Evolutionary conservation across 2,888 invertebrate genomes (phyloP).

Genomic region (Leptarthrus brevirostris): DNA sequence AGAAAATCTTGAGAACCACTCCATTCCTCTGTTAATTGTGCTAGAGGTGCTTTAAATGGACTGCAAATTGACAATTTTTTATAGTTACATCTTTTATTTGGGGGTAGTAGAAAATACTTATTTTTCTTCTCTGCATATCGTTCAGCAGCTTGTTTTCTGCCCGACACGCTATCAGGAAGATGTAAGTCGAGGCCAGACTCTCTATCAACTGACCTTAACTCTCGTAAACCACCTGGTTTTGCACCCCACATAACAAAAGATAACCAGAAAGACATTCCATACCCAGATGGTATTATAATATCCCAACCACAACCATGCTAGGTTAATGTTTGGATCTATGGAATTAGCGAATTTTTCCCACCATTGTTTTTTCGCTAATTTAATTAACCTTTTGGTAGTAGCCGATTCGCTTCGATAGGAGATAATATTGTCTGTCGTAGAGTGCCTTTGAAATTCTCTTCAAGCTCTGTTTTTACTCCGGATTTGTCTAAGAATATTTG

Average conservation of each 20-base stretch:
- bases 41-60: slow-evolving; percentile 85
- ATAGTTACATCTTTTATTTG: slow-evolving; percentile 87
- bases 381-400: too few species aligned
- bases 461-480: too few species aligned
- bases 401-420: too few species aligned
- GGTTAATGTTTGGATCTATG: too few species aligned
- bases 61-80: slow-evolving; percentile 79
- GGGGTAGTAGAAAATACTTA: slow-evolving; percentile 79
- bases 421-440: too few species aligned
- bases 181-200: slow-evolving; percentile 76
- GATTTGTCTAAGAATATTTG: too few species aligned
- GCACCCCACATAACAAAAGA: slow-evolving; percentile 85
- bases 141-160: slow-evolving; percentile 70
- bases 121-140: slow-evolving; percentile 69
- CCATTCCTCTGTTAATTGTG: slow-evolving; percentile 77
- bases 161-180: slow-evolving; percentile 82
- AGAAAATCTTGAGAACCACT: slow-evolving; percentile 66
- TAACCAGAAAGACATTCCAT: slow-evolving; percentile 89
- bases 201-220: slow-evolving; percentile 75
- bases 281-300: slow-evolving; percentile 83
- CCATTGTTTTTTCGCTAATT: too few species aligned
- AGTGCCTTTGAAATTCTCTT: too few species aligned
- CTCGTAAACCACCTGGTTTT: slow-evolving; percentile 82
- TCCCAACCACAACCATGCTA: slow-evolving; percentile 90
- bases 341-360: too few species aligned